phyloP scores from a whole-genome alignment of 35 echinoderm and acorn worm species.

The Hemicentrotus pulcherrimus region DNA sequence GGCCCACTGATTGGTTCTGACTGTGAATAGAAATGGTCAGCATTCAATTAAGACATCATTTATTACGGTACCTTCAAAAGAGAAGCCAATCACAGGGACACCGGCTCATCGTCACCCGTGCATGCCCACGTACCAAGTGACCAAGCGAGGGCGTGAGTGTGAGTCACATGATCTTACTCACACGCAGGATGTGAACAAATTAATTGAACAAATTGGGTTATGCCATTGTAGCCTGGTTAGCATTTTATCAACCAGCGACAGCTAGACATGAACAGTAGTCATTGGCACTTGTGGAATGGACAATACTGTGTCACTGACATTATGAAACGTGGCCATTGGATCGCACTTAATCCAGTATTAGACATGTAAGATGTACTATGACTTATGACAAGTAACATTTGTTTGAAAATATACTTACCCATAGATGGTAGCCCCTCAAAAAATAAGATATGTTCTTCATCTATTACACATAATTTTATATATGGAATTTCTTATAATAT shows the following conservation, averaged over 20 bases:
- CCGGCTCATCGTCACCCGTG: not conserved
- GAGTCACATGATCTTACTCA: constrained; percentile 11
- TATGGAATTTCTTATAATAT: no score
- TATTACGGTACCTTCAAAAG: not conserved
- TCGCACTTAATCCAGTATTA: no score
- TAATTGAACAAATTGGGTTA: constrained; percentile 19
- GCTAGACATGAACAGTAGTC: not conserved
- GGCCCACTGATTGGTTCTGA: not conserved
- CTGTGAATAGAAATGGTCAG: not conserved
- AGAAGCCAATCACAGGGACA: not conserved
- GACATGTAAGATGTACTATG: no score
- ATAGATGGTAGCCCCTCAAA: no score
- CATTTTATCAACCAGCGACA: not conserved
- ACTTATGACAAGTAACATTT: no score
- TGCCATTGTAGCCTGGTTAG: not conserved
- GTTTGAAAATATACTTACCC: no score
- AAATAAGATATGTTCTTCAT: no score
- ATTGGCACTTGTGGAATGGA: not conserved
- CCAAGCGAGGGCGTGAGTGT: not conserved
- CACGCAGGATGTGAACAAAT: constrained; percentile 1
- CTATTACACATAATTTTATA: no score
- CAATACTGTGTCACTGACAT: no score
- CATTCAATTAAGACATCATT: not conserved
- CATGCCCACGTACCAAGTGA: not conserved
- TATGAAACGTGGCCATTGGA: no score